Conservation (phyloP, 2,888 invertebrate genomes). For the Caenorhabditis sulstoni region DNA sequence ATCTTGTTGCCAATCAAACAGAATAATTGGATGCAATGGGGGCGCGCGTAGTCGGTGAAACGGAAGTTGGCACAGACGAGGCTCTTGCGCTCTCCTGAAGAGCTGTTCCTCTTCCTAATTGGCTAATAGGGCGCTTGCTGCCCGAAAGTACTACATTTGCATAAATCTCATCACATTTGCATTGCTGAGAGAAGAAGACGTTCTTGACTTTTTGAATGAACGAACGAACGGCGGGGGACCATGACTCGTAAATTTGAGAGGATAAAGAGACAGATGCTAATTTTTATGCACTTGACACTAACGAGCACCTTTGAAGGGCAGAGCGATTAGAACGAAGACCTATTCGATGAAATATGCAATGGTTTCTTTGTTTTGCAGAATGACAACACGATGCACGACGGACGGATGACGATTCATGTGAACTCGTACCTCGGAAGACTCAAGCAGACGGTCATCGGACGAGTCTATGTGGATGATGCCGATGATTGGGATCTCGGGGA, state of each 20-base stretch:
- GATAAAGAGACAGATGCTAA: neutral
- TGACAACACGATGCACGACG: conserved; percentile 98
- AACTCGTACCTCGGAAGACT: conserved; percentile 95
- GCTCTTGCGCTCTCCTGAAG: conserved; percentile 2
- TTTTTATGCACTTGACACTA: conserved; percentile 12
- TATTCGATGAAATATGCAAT: no score
- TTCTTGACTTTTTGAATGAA: conserved; percentile 35
- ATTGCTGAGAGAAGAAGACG: conserved; percentile 12
- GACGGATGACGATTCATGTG: conserved; percentile 95
- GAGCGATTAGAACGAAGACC: conserved; percentile 10
- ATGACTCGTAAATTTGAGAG: conserved; percentile 1
- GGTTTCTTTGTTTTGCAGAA: conserved; percentile 83
- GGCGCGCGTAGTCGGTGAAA: conserved; percentile 5
- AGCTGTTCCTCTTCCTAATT: conserved; percentile 24
- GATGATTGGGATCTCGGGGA: conserved; percentile 99
- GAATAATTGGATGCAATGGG: conserved; percentile 5
- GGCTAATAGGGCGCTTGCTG: conserved; percentile 37
- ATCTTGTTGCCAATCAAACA: conserved; percentile 1
- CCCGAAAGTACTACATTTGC: conserved; percentile 32
- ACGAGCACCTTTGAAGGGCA: neutral
- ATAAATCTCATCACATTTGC: conserved; percentile 55
- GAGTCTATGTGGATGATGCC: conserved; percentile 95
- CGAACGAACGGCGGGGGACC: conserved; percentile 9
- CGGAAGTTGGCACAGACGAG: conserved; percentile 18
- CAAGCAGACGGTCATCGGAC: conserved; percentile 92